phyloP scores from a whole-genome alignment of 2,888 invertebrate species.

The Cepaea hortensis region DNA sequence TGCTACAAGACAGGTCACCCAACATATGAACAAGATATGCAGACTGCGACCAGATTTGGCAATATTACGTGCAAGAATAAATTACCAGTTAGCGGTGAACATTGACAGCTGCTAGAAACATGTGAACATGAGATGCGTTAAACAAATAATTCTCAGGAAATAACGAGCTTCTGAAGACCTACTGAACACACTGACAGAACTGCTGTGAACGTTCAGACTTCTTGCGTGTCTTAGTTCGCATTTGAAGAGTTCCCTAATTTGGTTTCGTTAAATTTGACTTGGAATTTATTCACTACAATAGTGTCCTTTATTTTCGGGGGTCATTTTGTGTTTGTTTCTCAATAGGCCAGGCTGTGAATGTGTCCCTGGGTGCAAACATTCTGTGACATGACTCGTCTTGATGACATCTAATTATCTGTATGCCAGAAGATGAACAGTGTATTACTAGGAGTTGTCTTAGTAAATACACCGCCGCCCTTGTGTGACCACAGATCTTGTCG shows the following conservation, averaged over 20 bases:
- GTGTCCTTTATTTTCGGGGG: background rate
- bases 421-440: constrained; percentile 4
- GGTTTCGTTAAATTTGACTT: background rate
- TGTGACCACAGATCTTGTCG: constrained; percentile 1
- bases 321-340: background rate
- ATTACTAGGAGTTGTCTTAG: constrained; percentile 10
- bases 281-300: background rate
- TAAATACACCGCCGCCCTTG: background rate
- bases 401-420: constrained; percentile 23
- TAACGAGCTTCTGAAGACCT: too few species aligned
- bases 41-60: too few species aligned
- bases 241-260: background rate
- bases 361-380: background rate
- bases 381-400: background rate
- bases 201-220: too few species aligned
- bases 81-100: too few species aligned
- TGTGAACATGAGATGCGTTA: too few species aligned
- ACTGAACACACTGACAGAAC: too few species aligned
- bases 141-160: too few species aligned
- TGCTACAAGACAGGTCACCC: too few species aligned
- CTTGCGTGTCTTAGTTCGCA: too few species aligned
- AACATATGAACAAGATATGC: too few species aligned
- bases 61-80: too few species aligned
- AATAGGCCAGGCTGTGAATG: background rate
- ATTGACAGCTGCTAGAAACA: too few species aligned